phyloP scores from a whole-genome alignment of 2,888 invertebrate genomes.

The Drosophila sordidula region DNA sequence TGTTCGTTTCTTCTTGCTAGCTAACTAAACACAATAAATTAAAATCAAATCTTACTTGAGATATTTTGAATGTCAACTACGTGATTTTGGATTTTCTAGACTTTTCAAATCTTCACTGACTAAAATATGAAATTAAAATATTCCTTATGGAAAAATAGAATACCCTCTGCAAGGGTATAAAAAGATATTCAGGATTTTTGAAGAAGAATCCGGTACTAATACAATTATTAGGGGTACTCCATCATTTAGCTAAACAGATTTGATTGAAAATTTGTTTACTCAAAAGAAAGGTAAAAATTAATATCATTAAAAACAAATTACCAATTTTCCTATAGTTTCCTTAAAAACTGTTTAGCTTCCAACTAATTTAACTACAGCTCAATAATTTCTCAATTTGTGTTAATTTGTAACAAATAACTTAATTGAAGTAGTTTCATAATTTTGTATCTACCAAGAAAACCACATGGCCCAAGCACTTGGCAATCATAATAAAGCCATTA shows the following conservation, averaged over 20 bases:
- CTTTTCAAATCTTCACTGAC: too few relatives aligned
- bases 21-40: too few relatives aligned
- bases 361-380: not conserved
- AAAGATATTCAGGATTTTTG: too few relatives aligned
- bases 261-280: too few relatives aligned
- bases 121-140: too few relatives aligned
- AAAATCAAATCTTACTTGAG: too few relatives aligned
- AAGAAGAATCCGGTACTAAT: not conserved
- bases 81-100: too few relatives aligned
- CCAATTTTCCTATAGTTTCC: too few relatives aligned
- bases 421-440: constrained; percentile 49
- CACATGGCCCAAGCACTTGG: constrained; percentile 48
- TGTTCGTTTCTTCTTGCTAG: too few relatives aligned
- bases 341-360: not conserved
- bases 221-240: not conserved
- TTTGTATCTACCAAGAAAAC: constrained; percentile 29
- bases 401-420: constrained; percentile 57
- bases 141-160: too few relatives aligned
- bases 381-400: constrained; percentile 21
- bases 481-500: constrained; percentile 73
- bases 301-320: not conserved
- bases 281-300: not conserved
- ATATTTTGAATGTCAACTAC: too few relatives aligned
- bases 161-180: too few relatives aligned
- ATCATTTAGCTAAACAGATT: not conserved